A percentile compares a stretch with the other conserved stretches of the same genome.
These are phyloP conservation scores for Geophilus truncorum DNA, from an alignment of 2,888 invertebrate genomes.

Conservation along the genomic window DNA sequence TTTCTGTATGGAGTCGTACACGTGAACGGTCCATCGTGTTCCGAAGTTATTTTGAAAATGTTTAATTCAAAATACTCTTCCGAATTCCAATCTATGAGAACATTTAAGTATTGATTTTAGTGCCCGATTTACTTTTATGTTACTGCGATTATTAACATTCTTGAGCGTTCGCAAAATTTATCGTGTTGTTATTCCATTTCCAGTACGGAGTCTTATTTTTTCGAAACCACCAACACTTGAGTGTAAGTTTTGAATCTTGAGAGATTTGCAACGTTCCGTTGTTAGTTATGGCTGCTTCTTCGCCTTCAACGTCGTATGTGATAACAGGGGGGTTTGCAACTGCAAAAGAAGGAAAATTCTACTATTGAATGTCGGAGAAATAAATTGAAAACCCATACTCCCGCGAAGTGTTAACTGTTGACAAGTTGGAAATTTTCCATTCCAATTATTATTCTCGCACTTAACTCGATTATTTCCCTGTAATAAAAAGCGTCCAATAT, in stretches of 20 bases:
- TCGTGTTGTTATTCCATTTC: not conserved
- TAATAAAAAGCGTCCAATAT: not conserved
- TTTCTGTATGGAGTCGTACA: not conserved
- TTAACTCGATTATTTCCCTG: not conserved
- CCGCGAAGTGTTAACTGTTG: not conserved
- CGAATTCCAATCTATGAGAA: not conserved
- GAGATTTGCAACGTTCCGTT: not conserved
- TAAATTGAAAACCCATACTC: not conserved
- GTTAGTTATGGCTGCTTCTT: not conserved
- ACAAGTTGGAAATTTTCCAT: not conserved
- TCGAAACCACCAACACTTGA: not conserved
- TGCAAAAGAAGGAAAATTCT: no score
- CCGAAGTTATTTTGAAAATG: not conserved
- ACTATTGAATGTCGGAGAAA: no score
- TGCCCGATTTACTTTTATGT: no score
- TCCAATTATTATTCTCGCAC: not conserved
- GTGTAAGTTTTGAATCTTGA: not conserved
- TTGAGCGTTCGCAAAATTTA: not conserved
- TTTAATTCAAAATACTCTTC: not conserved
- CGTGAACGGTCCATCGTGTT: not conserved
- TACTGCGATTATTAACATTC: not conserved
- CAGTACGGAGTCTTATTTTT: not conserved
- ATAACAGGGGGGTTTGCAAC: not conserved
- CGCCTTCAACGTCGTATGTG: not conserved
- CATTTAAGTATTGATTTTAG: not conserved